phyloP scores from a whole-genome alignment of 2,888 invertebrate genomes.

The Yponomeuta cagnagella region DNA sequence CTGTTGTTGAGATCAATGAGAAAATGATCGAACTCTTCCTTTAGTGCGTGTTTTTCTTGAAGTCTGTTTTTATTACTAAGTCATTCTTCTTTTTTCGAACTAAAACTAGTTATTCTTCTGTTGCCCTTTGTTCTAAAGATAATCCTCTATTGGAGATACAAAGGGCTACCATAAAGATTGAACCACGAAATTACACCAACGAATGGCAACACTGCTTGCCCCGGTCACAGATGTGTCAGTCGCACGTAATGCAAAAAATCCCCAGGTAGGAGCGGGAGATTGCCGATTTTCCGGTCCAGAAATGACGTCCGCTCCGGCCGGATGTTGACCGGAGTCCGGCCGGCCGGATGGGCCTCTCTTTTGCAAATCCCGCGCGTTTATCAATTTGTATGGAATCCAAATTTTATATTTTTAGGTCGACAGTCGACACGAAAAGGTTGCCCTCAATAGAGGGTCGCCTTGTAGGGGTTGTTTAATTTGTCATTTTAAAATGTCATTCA shows the following conservation, averaged over 20 bases:
- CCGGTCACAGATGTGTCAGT: conserved; percentile 4
- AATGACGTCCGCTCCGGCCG: conserved; percentile 67
- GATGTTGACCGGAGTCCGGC: conserved; percentile 55
- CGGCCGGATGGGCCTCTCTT: conserved; percentile 16
- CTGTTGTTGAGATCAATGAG: no score
- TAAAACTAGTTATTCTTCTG: no score
- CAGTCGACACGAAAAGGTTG: neutral
- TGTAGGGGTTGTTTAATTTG: neutral
- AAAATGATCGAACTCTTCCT: no score
- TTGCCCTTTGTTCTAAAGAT: no score
- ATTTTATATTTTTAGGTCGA: conserved; percentile 13
- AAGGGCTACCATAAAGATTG: neutral
- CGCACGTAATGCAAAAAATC: conserved; percentile 30
- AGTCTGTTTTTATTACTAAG: no score
- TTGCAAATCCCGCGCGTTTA: conserved; percentile 5
- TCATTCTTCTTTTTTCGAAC: no score
- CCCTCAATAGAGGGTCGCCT: neutral
- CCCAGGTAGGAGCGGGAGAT: conserved; percentile 53
- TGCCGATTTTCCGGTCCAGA: conserved; percentile 68
- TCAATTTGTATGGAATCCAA: conserved; percentile 10
- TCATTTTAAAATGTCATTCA: no score
- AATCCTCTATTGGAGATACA: no score
- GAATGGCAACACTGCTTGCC: neutral
- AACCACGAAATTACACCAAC: neutral
- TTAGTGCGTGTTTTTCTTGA: no score